These are phyloP conservation scores for Megaptera novaeangliae DNA, from an alignment of 2,113 vertebrate species.

Conservation along the genomic window DNA sequence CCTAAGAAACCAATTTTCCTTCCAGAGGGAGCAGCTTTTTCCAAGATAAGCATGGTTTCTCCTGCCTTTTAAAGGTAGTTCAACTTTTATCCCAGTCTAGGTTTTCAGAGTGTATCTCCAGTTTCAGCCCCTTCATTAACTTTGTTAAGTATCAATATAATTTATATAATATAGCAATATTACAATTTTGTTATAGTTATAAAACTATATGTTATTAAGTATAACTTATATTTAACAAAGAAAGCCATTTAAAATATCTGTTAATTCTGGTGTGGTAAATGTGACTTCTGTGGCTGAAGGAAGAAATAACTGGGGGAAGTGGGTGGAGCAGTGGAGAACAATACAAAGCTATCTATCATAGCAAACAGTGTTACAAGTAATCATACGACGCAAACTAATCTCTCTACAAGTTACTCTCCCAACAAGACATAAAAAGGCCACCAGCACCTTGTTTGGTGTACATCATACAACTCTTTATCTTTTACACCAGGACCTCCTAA, in stretches of 20 bases:
- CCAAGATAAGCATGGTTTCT: not conserved
- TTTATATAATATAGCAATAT: not conserved
- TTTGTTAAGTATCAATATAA: no score
- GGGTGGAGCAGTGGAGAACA: not conserved
- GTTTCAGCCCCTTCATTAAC: not conserved
- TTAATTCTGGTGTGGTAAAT: not conserved
- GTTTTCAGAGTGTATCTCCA: not conserved
- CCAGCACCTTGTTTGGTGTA: not conserved
- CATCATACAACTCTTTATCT: not conserved
- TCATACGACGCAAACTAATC: not conserved
- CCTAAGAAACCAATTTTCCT: not conserved
- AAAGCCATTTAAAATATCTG: not conserved
- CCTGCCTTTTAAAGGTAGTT: not conserved
- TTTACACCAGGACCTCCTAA: not conserved
- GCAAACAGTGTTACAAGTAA: not conserved
- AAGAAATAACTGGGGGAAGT: not conserved
- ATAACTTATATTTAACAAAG: not conserved
- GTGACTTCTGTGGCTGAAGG: not conserved
- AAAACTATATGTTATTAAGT: not conserved
- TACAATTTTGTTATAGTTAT: not conserved
- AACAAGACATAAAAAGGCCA: not conserved
- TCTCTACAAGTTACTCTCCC: not conserved
- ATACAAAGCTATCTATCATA: not conserved
- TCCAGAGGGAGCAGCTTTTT: not conserved
- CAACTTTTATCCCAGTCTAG: not conserved